A percentile compares a stretch with the other conserved stretches of the same genome.
Conservation (phyloP, 2,888 invertebrate species). For the Catocala fraxini region DNA sequence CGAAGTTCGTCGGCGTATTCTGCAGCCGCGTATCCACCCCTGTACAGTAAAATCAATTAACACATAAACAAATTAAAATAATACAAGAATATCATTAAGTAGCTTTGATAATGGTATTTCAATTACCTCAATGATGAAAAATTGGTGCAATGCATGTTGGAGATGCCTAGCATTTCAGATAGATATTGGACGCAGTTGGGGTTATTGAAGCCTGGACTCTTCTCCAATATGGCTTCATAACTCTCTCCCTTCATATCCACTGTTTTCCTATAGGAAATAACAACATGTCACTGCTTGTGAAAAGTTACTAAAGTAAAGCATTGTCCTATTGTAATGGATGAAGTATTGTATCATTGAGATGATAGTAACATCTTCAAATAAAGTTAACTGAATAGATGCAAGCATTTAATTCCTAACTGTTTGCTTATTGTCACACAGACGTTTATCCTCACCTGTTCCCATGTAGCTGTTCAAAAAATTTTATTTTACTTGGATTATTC, state of each 20-base stretch:
- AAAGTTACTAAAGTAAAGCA: constrained; percentile 50
- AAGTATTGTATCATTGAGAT: constrained; percentile 60
- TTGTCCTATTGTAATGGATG: constrained; percentile 62
- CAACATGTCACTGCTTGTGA: constrained; percentile 51
- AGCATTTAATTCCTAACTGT: constrained; percentile 68
- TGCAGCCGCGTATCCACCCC: constrained; percentile 92
- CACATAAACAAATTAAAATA: too few relatives aligned
- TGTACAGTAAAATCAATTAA: constrained; percentile 60
- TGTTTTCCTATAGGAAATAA: constrained; percentile 89
- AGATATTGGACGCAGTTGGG: constrained; percentile 95
- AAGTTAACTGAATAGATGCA: constrained; percentile 60
- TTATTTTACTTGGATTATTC: constrained; percentile 82
- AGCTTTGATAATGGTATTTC: neutral
- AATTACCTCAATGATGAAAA: constrained; percentile 91
- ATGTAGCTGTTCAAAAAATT: constrained; percentile 86
- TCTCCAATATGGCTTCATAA: constrained; percentile 94
- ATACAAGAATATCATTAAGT: too few relatives aligned
- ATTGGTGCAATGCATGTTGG: constrained; percentile 90
- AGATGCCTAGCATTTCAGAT: constrained; percentile 91
- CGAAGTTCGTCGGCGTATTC: constrained; percentile 95
- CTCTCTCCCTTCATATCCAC: constrained; percentile 93
- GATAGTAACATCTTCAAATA: constrained; percentile 62
- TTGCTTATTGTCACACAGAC: constrained; percentile 80
- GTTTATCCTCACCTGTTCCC: constrained; percentile 85
- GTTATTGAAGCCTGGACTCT: constrained; percentile 95